These are phyloP conservation scores for Leuctra nigra DNA, from an alignment of 2,888 invertebrate species.

Conservation along the genomic window DNA sequence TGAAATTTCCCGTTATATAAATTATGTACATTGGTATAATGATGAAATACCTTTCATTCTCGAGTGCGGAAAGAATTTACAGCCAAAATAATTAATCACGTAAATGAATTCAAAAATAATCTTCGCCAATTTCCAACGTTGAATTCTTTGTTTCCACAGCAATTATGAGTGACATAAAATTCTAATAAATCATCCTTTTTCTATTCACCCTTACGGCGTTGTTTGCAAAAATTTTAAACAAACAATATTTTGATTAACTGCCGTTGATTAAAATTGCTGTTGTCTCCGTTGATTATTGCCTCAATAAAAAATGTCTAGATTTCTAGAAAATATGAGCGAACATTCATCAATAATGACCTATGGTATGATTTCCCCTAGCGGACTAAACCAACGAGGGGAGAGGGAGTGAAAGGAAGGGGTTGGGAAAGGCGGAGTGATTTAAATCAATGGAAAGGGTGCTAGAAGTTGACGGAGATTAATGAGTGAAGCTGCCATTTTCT, in stretches of 20 bases:
- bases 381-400: not conserved
- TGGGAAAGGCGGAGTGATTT: slow-evolving; percentile 32
- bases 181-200: too few species aligned
- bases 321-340: slow-evolving; percentile 7
- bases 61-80: too few species aligned
- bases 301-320: slow-evolving; percentile 7
- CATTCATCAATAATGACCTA: slow-evolving; percentile 11
- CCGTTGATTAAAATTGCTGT: slow-evolving; percentile 7
- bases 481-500: slow-evolving; percentile 31
- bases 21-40: too few species aligned
- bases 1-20: too few species aligned
- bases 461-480: slow-evolving; percentile 38
- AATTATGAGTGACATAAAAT: too few species aligned
- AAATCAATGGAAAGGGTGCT: slow-evolving; percentile 38
- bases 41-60: too few species aligned
- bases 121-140: too few species aligned
- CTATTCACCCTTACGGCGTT: too few species aligned
- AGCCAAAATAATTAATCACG: too few species aligned
- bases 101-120: too few species aligned
- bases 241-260: slow-evolving; percentile 9
- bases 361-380: slow-evolving; percentile 1
- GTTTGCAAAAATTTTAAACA: too few species aligned
- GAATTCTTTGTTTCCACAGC: too few species aligned
- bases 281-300: slow-evolving; percentile 13
- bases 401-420: slow-evolving; percentile 15